Evolutionary conservation across 2,888 invertebrate species (phyloP).

Genomic region (Sphaerophoria taeniata): DNA sequence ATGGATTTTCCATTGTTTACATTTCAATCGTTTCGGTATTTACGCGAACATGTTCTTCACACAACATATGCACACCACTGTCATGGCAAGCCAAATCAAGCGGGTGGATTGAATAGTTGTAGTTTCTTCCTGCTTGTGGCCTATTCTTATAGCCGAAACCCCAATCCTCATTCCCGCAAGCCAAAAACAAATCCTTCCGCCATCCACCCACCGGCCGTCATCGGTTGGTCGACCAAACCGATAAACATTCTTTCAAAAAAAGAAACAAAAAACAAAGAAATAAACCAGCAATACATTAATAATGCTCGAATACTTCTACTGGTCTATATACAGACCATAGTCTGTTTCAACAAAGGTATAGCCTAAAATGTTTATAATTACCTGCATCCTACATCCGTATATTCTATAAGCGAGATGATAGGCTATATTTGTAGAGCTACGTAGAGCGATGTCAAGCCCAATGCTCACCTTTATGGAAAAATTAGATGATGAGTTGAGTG

Average conservation of each 20-base stretch:
- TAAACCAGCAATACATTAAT: conserved; percentile 69
- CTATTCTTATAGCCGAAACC: conserved; percentile 12
- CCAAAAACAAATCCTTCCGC: conserved; percentile 39
- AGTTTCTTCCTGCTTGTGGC: conserved; percentile 48
- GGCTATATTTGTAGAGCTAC: conserved; percentile 43
- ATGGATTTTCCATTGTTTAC: conserved; percentile 68
- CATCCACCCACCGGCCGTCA: neutral
- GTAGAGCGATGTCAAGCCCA: neutral
- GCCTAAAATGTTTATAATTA: conserved; percentile 71
- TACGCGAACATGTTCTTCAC: conserved; percentile 69
- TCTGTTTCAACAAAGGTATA: conserved; percentile 29
- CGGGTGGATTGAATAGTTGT: conserved; percentile 30
- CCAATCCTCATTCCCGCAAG: conserved; percentile 11
- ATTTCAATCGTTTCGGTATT: conserved; percentile 67
- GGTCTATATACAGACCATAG: neutral
- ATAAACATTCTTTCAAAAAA: conserved; percentile 55
- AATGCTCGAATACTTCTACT: conserved; percentile 16
- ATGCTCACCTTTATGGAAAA: conserved; percentile 61
- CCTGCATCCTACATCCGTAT: conserved; percentile 74
- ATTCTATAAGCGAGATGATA: neutral
- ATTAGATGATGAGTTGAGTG: conserved; percentile 41
- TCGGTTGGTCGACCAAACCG: conserved; percentile 41
- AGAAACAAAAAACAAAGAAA: conserved; percentile 29
- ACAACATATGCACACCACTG: conserved; percentile 63
- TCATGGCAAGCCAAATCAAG: conserved; percentile 29